Evolutionary conservation across 1,140 invertebrate species (phyloP), one percentile per base, ranked within the genome.

Genomic region (Macrosteles quadrilineatus): DNA sequence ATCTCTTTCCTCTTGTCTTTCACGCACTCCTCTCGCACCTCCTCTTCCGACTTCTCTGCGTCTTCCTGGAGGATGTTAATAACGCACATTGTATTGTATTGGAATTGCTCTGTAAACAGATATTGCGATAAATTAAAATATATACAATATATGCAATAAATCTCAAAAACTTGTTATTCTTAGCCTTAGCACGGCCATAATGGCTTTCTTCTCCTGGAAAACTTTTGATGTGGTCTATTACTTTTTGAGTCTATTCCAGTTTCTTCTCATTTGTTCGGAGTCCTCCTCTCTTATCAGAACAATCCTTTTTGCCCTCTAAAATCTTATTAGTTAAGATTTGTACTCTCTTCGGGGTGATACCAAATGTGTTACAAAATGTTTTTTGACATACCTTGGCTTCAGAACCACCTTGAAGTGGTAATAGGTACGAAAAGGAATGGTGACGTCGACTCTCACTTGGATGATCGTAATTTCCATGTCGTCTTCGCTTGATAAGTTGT

Each of bases 331-430:
- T 57, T 19, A 36, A 19, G 30, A 69, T 25, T 36, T 69, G 68
- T 23, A 69, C 62, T 66, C 68, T n/a, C 40, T 57, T 59, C 21
- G 59, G 55, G 17, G 47, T 53, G 19, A 55, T 17, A 29, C 59
- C 57, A 69, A 69, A 69, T 21, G 47, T 69, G 17, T 69, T 69
- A 25, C 68, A 69, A 69, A 65, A 69, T 21, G 43, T 64, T 17
- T 64, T 69, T 17, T 36, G 29, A 53, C 68, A 65, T 25, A 69
- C 57, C n/a, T 32, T 69, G 29, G 66, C 31, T 21, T 69, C 68
- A 25, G 55, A 36, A 30, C 57, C 55, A 17, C 68, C 68, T 36
- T n/a, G 57, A 64, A 66, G 29, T n/a, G 23, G 32, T n/a, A 29
- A 27, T 3, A 27, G 27, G 27, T 59, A 59, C 9, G 55, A 11